Base-by-base conservation (phyloP, 2,113 vertebrate species). In the Hylia prasina region DNA sequence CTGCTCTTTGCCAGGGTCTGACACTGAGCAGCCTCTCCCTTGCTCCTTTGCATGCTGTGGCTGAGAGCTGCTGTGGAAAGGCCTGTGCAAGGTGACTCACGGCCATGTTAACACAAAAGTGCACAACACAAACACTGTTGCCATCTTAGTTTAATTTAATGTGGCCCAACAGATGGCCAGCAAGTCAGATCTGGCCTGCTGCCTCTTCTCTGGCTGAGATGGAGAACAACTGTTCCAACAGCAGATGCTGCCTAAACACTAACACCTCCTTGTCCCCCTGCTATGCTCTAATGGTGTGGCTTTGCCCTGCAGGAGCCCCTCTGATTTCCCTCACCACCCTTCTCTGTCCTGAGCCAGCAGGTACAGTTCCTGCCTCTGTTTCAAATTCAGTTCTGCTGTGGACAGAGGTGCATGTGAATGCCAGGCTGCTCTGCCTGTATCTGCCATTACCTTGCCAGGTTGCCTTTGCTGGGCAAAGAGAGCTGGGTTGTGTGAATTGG, bases 151-250 rank as follows among this genome's bases (percentile, higher is more conserved):
- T 82, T 73, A 80, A 66, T 83, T 79, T 58, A 63, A 60, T 68
- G 95, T 89, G 91, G 96, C 78, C 94, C 83, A 89, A 92, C 96
- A 97, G 96, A 97, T 97, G 96, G 96, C 80, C 93, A 47, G 89
- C 93, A 75, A 90, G 86, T 75, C 76, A 42, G 86, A 91, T 92
- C 93, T 96, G 95, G 96, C 96, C 93, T 89, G 91, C 76, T 96
- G 94, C 93, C 89, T 96, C 57, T 72, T 93, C 30, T 31, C 79
- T 87, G 80, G 39, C 93, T 93, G 93, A 89, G 86, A 83, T 11
- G 39, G 79, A 70, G 76, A 93, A 58, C 94, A 94, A 91, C 86
- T 92, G 80, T 82, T 97, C 39, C 50, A 87, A 81, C 80, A 94
- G 69, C 86, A 90, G 61, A 75, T 73, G 80, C 92, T 93, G 68